Percentiles rank a stretch among this genome's conserved stretches.
phyloP scores from a whole-genome alignment of 1,140 invertebrate species.

The Drosophila nannoptera region DNA sequence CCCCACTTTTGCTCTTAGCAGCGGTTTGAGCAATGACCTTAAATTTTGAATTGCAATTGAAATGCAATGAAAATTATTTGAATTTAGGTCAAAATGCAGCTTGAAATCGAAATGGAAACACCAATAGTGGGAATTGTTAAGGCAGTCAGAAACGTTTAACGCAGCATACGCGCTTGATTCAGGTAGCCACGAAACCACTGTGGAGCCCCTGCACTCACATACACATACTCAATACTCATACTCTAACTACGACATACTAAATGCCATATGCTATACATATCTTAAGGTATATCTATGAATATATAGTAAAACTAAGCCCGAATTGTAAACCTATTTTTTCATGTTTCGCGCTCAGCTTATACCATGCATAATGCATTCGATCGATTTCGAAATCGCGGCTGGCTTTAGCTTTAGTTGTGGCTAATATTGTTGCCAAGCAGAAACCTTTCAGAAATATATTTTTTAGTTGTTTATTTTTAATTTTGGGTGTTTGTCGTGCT shows the following conservation, averaged over 20 bases:
- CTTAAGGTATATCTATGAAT: slow-evolving; percentile 3
- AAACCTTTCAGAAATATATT: too few species aligned
- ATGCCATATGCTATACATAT: neutral
- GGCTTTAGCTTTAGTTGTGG: too few species aligned
- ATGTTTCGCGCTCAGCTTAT: neutral
- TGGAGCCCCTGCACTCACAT: slow-evolving; percentile 6
- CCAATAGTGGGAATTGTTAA: too few species aligned
- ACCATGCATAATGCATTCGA: too few species aligned
- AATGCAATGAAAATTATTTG: slow-evolving; percentile 5
- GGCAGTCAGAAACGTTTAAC: slow-evolving; percentile 59
- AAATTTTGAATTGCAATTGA: neutral
- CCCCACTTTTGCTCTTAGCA: too few species aligned
- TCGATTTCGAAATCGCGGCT: too few species aligned
- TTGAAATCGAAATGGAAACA: slow-evolving; percentile 19
- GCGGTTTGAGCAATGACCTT: neutral
- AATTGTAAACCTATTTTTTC: slow-evolving; percentile 1
- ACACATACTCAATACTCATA: slow-evolving; percentile 26
- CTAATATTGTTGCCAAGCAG: too few species aligned
- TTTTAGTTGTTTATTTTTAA: too few species aligned
- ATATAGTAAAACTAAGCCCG: slow-evolving; percentile 10
- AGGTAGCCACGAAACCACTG: neutral
- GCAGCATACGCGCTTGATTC: slow-evolving; percentile 47
- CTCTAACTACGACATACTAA: slow-evolving; percentile 15
- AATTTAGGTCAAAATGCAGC: slow-evolving; percentile 38
- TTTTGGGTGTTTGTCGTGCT: too few species aligned